phyloP scores from a whole-genome alignment of 2,113 vertebrate genomes.

The Puntigrus tetrazona region DNA sequence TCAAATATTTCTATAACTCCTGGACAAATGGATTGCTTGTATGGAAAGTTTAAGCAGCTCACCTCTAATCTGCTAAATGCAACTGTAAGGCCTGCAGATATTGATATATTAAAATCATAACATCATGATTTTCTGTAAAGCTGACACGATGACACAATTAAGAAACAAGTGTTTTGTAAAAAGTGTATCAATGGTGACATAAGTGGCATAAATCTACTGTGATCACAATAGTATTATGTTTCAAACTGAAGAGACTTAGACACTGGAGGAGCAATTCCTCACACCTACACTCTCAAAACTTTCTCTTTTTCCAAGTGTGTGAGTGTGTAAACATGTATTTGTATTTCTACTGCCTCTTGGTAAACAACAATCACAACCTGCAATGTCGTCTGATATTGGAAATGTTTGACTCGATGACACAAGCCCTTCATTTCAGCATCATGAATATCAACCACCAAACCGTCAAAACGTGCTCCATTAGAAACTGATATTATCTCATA shows the following conservation, averaged over 20 bases:
- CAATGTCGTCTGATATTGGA: neutral
- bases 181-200: neutral
- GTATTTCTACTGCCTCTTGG: neutral
- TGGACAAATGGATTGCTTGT: neutral
- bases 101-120: neutral
- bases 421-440: conserved; percentile 56
- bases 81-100: neutral
- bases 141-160: neutral
- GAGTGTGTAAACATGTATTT: neutral
- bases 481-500: neutral
- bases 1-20: no score
- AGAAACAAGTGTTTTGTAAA: neutral
- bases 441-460: neutral
- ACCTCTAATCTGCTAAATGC: neutral
- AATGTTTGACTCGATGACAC: conserved; percentile 38
- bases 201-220: neutral
- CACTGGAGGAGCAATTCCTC: neutral
- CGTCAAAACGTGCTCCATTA: neutral
- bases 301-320: no score
- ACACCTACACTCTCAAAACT: neutral
- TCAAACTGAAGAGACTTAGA: neutral
- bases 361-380: neutral
- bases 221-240: neutral
- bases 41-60: neutral
- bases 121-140: neutral